Evolutionary conservation across 2,113 vertebrate genomes (phyloP).

Genomic region (Nerophis ophidion): DNA sequence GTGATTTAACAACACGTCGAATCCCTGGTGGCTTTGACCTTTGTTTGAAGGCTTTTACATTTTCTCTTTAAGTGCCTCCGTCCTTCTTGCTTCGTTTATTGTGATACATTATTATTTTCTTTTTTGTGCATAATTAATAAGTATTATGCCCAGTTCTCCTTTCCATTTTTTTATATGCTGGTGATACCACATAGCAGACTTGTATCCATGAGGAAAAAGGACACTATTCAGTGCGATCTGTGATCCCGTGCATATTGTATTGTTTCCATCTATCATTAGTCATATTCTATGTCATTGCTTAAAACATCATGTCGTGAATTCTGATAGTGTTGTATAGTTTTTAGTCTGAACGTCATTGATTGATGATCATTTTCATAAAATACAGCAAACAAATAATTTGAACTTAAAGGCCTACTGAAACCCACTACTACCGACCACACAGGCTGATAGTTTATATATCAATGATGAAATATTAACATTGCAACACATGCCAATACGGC

Average conservation of each 20-base stretch:
- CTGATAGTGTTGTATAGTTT: background rate
- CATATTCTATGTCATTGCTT: background rate
- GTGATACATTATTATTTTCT: slow-evolving; percentile 2
- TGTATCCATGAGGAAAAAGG: background rate
- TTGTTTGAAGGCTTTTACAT: slow-evolving; percentile 48
- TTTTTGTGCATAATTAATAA: background rate
- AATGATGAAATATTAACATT: too few relatives aligned
- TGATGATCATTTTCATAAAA: background rate
- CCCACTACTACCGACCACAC: too few relatives aligned
- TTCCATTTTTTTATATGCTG: background rate
- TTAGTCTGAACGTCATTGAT: background rate
- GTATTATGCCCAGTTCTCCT: background rate
- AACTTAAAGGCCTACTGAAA: too few relatives aligned
- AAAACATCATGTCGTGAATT: background rate
- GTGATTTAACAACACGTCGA: slow-evolving; percentile 67
- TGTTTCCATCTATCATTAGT: background rate
- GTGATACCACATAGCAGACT: background rate
- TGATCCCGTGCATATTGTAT: background rate
- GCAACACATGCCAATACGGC: too few relatives aligned
- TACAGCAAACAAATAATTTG: too few relatives aligned
- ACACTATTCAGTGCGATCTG: background rate
- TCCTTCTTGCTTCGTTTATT: slow-evolving; percentile 25
- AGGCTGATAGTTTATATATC: too few relatives aligned
- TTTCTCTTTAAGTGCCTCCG: slow-evolving; percentile 31
- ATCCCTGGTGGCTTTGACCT: slow-evolving; percentile 48